Evolutionary conservation across 2,113 vertebrate species (phyloP), one percentile per base, ranked within the genome.

Genomic region (Symphodus melops): DNA sequence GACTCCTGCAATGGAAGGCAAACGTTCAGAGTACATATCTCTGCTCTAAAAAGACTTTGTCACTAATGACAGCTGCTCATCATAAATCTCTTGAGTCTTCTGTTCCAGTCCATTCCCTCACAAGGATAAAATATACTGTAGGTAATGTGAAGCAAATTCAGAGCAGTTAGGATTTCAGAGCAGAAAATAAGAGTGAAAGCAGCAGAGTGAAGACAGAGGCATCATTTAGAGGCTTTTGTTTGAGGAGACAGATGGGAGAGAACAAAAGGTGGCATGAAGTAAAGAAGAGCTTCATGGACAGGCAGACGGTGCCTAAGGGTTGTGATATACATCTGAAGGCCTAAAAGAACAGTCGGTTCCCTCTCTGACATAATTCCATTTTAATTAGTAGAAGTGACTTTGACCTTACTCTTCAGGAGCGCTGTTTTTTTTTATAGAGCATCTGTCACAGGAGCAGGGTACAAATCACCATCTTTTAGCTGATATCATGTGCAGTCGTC

Each of bases 71-170:
- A 83, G 82, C 76, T 75, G 76, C 72, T 66, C 49, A 21, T 80
- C 69, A 81, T 84, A 79, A 85, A 83, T 86, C 77, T 71, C 56
- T 49, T n/a, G 28, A 64, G 49, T 54, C 57, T 17, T 73, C 51
- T 68, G 20, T 62, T 60, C 77, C 33, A 19, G 21, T 64, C 62
- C 28, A 19, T 17, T 80, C 75, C 28, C 48, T 72, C 20, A 41
- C 68, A 60, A 53, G 13, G 28, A 64, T 56, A 48, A 68, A 74
- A 71, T 75, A 56, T 55, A n/a, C n/a, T n/a, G n/a, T n/a, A 41
- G 52, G 51, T 4, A 28, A 70, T 53, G 11, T 51, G 42, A 65
- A 23, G 49, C 14, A 70, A 79, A 82, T 64, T 69, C 49, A 9
- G 48, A 51, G 71, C 33, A 65, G 54, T 16, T 28, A 14, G 58